These are phyloP conservation scores for Erynnis tages DNA, from an alignment of 2,888 invertebrate genomes.

Conservation along the genomic window DNA sequence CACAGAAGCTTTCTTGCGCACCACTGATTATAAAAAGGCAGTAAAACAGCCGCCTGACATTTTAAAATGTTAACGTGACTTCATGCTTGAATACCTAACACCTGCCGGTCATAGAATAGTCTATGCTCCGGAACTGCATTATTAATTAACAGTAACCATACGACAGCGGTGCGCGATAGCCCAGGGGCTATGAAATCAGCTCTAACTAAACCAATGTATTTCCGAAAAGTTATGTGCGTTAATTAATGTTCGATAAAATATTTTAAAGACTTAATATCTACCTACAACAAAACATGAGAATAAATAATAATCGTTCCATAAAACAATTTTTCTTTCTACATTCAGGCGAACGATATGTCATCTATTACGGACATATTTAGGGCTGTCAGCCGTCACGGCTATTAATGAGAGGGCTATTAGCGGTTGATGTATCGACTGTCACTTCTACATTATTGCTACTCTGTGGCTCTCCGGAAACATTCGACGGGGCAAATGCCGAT, in stretches of 20 bases:
- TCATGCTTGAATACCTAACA: conserved; percentile 49
- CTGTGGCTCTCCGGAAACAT: conserved; percentile 27
- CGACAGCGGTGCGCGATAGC: no score
- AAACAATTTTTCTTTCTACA: neutral
- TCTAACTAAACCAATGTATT: no score
- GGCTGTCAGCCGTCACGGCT: neutral
- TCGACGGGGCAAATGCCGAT: conserved; percentile 28
- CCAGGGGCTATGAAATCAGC: no score
- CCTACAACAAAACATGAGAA: no score
- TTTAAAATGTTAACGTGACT: conserved; percentile 59
- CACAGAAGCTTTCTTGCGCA: conserved; percentile 14
- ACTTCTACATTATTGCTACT: conserved; percentile 16
- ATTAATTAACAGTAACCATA: no score
- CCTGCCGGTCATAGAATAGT: conserved; percentile 42
- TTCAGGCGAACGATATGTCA: neutral
- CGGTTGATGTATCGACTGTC: conserved; percentile 25
- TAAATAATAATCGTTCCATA: no score
- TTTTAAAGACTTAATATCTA: no score
- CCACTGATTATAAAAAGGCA: conserved; percentile 24
- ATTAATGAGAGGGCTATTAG: conserved; percentile 17
- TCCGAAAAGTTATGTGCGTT: no score
- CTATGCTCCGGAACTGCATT: no score
- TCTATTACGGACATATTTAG: neutral
- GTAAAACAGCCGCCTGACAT: conserved; percentile 46
- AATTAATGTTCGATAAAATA: no score